Base-by-base conservation (phyloP, 64 coral and sea anemone genomes). In the Montipora foliosa region DNA sequence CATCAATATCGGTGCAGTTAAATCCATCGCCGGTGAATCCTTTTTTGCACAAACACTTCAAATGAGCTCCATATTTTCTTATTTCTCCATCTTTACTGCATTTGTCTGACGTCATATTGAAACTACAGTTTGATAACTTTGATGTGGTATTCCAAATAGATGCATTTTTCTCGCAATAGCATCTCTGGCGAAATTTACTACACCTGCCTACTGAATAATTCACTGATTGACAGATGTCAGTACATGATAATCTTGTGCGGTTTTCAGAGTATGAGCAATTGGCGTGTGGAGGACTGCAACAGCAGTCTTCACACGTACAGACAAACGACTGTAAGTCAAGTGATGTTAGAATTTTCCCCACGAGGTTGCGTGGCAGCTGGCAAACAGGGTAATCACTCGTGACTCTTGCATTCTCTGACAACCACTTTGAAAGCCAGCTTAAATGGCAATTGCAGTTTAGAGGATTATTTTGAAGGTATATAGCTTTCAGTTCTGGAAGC, bases 21-120 rank as follows among this genome's bases (percentile, higher is more conserved):
- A 78, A 21, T 22, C 92, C 92, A 55, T 80, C 59, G 5, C 92
- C 92, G 13, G n/a, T 8, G 13, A 73, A 93, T 69, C 92, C 92
- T 17, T 1, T 10, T 20, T 88, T 80, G 49, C 92, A 93, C 2
- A 73, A 59, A 74, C 92, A 93, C 10, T 17, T 6, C 67, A 93
- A 75, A 71, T 74, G 47, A 79, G 46, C 78, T 17, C 80, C 68
- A 46, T 22, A 15, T 83, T 91, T 90, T 13, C 16, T 69, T 10
- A 93, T n/a, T 55, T 68, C 75, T 4, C 79, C 92, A 50, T 88
- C 5, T 69, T 51, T 46, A 59, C 58, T 88, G 75, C 92, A 93
- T 12, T 67, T 72, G 9, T 79, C n/a, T 61, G 85, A 79, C 17
- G 84, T 93, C 29, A 93, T 81, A n/a, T 57, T 68, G 61, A 88